phyloP scores from a whole-genome alignment of 1,140 invertebrate species.

The Reticulitermes speratus region DNA sequence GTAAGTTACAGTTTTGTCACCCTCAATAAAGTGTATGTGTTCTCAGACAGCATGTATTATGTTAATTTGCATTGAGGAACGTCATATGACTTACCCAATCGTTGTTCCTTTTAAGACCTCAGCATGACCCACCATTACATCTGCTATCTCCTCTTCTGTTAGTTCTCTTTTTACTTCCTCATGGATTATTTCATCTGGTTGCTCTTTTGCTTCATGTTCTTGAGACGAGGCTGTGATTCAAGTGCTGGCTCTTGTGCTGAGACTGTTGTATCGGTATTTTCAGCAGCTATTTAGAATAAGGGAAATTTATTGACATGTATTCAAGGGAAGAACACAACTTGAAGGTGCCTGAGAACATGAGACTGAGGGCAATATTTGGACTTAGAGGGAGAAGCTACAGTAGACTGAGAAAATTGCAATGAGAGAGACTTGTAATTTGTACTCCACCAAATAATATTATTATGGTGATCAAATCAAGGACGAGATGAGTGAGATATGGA shows the following conservation, averaged over 20 bases:
- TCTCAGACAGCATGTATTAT: no score
- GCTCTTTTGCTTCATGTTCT: neutral
- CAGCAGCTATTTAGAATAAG: neutral
- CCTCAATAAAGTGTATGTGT: no score
- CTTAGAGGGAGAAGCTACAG: no score
- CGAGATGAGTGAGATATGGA: no score
- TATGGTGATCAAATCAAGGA: no score
- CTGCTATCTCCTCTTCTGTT: conserved; percentile 65
- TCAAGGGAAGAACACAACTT: no score
- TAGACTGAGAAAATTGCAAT: no score
- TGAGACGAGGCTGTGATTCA: neutral
- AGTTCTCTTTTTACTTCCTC: conserved; percentile 38
- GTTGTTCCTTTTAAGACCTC: conserved; percentile 63
- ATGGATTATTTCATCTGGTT: neutral
- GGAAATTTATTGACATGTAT: neutral
- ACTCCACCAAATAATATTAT: no score
- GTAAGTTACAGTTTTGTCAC: no score
- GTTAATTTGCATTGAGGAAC: neutral
- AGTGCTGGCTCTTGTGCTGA: neutral
- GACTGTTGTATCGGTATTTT: neutral
- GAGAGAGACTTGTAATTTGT: no score
- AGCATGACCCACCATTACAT: conserved; percentile 64
- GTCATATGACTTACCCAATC: conserved; percentile 56
- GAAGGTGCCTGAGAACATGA: no score
- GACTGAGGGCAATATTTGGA: no score